Percentiles rank a stretch among this genome's conserved stretches.
These are phyloP conservation scores for Gambelia wislizenii DNA, from an alignment of 2,797 vertebrate species.

Conservation along the genomic window DNA sequence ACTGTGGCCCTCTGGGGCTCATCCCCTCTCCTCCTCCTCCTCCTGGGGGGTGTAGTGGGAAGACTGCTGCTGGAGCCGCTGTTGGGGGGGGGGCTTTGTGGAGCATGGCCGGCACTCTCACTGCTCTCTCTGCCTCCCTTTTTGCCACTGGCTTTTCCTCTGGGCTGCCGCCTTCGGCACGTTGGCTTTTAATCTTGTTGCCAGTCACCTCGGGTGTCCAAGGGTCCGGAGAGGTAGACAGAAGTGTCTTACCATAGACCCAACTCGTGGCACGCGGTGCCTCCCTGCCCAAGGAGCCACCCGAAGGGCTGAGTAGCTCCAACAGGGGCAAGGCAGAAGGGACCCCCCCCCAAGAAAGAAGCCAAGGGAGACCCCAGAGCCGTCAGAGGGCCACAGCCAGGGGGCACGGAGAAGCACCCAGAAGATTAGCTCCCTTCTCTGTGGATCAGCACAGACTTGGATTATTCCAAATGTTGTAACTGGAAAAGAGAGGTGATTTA, in stretches of 20 bases:
- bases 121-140: neutral
- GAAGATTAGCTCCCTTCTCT: no score
- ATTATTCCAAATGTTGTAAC: conserved; percentile 24
- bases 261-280: no score
- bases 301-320: neutral
- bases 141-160: neutral
- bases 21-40: neutral
- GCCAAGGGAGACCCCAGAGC: neutral
- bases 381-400: neutral
- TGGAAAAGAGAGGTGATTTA: conserved; percentile 52
- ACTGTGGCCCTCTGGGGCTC: no score
- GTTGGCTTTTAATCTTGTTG: neutral
- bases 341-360: neutral
- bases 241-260: neutral
- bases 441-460: neutral
- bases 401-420: no score
- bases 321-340: neutral
- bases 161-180: neutral
- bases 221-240: no score
- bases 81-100: neutral
- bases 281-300: neutral
- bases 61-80: no score
- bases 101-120: no score
- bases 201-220: neutral
- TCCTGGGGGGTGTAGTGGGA: neutral